phyloP scores from a whole-genome alignment of 2,797 vertebrate species.

The Gambusia yucatana region DNA sequence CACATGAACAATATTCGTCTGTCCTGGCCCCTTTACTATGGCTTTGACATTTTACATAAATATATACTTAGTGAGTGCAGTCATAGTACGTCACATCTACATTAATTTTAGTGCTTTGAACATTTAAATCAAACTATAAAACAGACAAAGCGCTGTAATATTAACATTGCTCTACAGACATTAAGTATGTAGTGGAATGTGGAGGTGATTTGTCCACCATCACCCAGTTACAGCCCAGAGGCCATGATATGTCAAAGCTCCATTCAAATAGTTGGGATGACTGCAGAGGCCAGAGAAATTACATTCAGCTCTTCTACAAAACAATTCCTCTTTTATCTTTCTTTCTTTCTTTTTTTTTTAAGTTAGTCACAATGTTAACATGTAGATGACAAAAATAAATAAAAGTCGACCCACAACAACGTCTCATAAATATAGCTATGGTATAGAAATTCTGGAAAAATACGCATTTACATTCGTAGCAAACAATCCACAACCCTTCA shows the following conservation, averaged over 20 bases:
- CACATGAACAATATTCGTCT: slow-evolving; percentile 48
- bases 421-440: slow-evolving; percentile 81
- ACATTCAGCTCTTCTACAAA: slow-evolving; percentile 67
- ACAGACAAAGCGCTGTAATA: slow-evolving; percentile 58
- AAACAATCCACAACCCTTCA: slow-evolving; percentile 79
- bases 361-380: slow-evolving; percentile 64
- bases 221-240: slow-evolving; percentile 37
- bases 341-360: slow-evolving; percentile 17
- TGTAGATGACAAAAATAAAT: slow-evolving; percentile 52
- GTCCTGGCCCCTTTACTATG: slow-evolving; percentile 60
- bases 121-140: slow-evolving; percentile 47
- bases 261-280: slow-evolving; percentile 34
- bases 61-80: slow-evolving; percentile 56
- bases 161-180: slow-evolving; percentile 61
- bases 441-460: slow-evolving; percentile 83
- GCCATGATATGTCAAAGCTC: slow-evolving; percentile 35
- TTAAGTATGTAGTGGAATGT: slow-evolving; percentile 61
- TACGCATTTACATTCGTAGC: slow-evolving; percentile 83
- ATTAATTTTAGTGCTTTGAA: slow-evolving; percentile 47
- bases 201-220: slow-evolving; percentile 44
- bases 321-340: slow-evolving; percentile 4
- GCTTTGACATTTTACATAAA: slow-evolving; percentile 68
- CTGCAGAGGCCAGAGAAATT: slow-evolving; percentile 58
- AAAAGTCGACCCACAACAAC: slow-evolving; percentile 63
- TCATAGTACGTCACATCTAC: slow-evolving; percentile 60